These are phyloP conservation scores for Chunga burmeisteri DNA, from an alignment of 2,113 vertebrate genomes.

Conservation along the genomic window DNA sequence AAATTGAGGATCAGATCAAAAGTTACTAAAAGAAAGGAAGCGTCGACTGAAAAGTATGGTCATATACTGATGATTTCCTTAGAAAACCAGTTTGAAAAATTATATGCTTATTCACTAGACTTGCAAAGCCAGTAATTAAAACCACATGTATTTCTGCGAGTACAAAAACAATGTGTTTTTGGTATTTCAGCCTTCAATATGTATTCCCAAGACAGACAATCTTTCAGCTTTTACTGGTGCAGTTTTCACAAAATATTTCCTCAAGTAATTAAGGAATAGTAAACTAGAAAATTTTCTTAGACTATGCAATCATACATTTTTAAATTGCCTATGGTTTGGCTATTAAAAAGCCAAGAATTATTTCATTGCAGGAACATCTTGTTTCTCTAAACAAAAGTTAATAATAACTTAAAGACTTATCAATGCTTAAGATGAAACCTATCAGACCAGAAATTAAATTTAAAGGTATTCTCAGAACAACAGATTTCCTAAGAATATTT, in stretches of 20 bases:
- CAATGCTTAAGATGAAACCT: neutral
- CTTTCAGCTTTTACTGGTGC: fast-evolving
- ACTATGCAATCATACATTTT: neutral
- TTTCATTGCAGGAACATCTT: neutral
- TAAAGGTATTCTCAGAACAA: neutral
- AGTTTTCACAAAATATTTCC: neutral
- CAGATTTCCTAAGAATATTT: neutral
- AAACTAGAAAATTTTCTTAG: neutral
- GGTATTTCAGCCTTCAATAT: neutral
- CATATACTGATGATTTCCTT: neutral
- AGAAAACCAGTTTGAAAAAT: neutral
- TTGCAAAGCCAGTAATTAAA: neutral
- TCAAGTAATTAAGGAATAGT: neutral
- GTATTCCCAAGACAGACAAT: neutral
- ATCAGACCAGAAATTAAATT: neutral
- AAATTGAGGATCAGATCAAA: neutral
- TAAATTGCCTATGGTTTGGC: neutral
- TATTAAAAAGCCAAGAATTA: neutral
- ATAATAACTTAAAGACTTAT: neutral
- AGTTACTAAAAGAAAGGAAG: neutral
- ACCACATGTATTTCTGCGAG: neutral
- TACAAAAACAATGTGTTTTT: neutral
- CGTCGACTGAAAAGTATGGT: neutral
- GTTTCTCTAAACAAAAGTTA: neutral
- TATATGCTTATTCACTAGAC: neutral